Evolutionary conservation across 2,888 invertebrate genomes (phyloP).

Genomic region (Tineola bisselliella): DNA sequence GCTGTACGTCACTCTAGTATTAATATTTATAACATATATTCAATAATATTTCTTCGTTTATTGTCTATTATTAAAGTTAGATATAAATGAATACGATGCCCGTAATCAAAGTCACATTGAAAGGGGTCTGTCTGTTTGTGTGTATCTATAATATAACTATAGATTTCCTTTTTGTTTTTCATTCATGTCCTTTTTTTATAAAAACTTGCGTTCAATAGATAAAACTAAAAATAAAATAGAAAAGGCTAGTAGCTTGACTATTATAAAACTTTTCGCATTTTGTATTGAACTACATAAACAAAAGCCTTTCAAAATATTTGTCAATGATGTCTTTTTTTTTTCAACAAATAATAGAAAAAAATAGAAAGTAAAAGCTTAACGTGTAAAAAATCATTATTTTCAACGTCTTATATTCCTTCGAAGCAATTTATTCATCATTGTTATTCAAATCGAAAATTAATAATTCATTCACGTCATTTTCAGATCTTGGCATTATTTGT

Average conservation of each 20-base stretch:
- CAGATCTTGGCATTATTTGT: slow-evolving; percentile 20
- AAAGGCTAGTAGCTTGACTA: too few species aligned
- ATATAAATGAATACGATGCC: too few species aligned
- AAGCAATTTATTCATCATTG: slow-evolving; percentile 42
- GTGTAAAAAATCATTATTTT: slow-evolving; percentile 12
- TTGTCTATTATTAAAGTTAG: too few species aligned
- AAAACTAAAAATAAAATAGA: too few species aligned
- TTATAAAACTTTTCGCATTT: neutral
- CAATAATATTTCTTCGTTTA: too few species aligned
- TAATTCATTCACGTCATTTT: slow-evolving; percentile 47
- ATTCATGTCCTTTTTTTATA: too few species aligned
- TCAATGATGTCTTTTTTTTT: slow-evolving; percentile 12
- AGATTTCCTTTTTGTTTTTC: too few species aligned
- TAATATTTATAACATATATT: too few species aligned
- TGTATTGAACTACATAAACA: neutral
- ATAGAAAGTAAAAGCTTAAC: slow-evolving; percentile 9
- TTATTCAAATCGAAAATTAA: slow-evolving; percentile 53
- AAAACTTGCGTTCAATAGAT: slow-evolving; percentile 19
- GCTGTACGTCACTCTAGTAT: too few species aligned
- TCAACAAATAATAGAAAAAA: slow-evolving; percentile 13
- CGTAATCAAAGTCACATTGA: too few species aligned
- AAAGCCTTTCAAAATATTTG: slow-evolving; percentile 15
- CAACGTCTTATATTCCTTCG: slow-evolving; percentile 18
- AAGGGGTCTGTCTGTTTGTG: too few species aligned
- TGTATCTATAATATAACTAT: too few species aligned